Base-by-base conservation (phyloP, 1,140 invertebrate species). In the Atta colombica region DNA sequence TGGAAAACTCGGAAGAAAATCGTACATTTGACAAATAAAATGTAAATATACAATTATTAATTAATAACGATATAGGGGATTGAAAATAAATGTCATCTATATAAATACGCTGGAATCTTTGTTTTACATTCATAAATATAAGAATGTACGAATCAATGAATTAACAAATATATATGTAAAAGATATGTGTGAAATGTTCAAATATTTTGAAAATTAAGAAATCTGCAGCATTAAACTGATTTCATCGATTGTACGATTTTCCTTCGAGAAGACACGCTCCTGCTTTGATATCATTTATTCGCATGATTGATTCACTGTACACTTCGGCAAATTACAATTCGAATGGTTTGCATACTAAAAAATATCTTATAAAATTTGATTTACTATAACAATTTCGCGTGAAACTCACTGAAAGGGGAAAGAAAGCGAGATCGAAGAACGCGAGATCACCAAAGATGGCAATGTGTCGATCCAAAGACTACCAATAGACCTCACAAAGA, bases 401-500 rank as follows among this genome's bases (percentile, higher is more conserved):
- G 21, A 61, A 63, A 39, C 14, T 61, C 18, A 61, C 1, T 31
- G 60, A 60, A 51, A 28, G 25, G 1, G 53, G 18, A 2, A 53
- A 69, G 61, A 35, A 58, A 71, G 21, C 45, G 16, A 74, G 18
- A 61, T 66, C 16, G 21, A 77, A 60, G 84, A 90, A 89, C 74
- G 63, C 92, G 71, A 68, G 63, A 90, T 87, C 86, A 77, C 93
- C 93, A 93, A 93, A 93, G 93, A 93, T 88, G 87, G 92, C 90
- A 86, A 71, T 69, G 74, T 81, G 88, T 87, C 81, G 85, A 92
- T 89, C 92, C 92, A 93, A 93, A 93, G 92, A 93, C 74, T 77
- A 85, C 78, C 61, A 71, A 87, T 28, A 72, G 66, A 86, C 25
- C 61, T 85, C 35, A 85, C 78, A 55, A 77, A 72, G 58, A 86